Conservation (phyloP, 2,888 invertebrate genomes). For the Agrochola macilenta region DNA sequence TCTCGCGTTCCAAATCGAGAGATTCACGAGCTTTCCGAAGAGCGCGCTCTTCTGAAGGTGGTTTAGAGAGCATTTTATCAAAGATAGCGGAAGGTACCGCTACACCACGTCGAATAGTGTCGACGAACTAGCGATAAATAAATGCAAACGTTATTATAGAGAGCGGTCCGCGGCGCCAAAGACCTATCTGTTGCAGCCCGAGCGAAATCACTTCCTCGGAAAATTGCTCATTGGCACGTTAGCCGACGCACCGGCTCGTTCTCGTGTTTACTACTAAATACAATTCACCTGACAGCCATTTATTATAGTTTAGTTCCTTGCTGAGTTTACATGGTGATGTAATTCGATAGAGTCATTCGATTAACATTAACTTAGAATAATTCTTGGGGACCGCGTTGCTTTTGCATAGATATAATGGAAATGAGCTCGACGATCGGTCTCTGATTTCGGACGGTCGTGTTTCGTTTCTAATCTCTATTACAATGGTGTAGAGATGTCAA, state of each 20-base stretch:
- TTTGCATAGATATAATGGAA: slow-evolving; percentile 78
- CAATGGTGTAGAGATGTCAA: slow-evolving; percentile 71
- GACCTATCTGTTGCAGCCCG: slow-evolving; percentile 69
- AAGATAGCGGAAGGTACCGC: slow-evolving; percentile 70
- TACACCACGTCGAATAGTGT: slow-evolving; percentile 60
- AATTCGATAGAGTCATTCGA: slow-evolving; percentile 74
- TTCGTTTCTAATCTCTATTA: slow-evolving; percentile 74
- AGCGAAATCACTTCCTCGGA: slow-evolving; percentile 78
- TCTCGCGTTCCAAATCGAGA: slow-evolving; percentile 70
- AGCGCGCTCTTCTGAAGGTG: slow-evolving; percentile 62
- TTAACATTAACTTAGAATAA: slow-evolving; percentile 77
- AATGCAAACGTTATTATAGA: slow-evolving; percentile 72
- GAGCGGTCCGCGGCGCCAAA: slow-evolving; percentile 65
- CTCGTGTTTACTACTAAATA: slow-evolving; percentile 69
- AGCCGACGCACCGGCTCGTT: slow-evolving; percentile 48
- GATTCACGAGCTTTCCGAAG: slow-evolving; percentile 66
- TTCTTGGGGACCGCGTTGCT: slow-evolving; percentile 73
- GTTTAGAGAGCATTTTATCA: slow-evolving; percentile 64
- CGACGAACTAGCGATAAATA: slow-evolving; percentile 66
- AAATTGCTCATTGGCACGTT: slow-evolving; percentile 79
- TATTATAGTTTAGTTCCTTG: slow-evolving; percentile 66
- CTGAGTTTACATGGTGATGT: slow-evolving; percentile 72
- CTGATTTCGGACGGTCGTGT: slow-evolving; percentile 66
- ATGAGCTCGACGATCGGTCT: slow-evolving; percentile 72
- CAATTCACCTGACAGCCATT: slow-evolving; percentile 67